Conservation (phyloP, 2,888 invertebrate genomes). For the Stegophylla sp. region DNA sequence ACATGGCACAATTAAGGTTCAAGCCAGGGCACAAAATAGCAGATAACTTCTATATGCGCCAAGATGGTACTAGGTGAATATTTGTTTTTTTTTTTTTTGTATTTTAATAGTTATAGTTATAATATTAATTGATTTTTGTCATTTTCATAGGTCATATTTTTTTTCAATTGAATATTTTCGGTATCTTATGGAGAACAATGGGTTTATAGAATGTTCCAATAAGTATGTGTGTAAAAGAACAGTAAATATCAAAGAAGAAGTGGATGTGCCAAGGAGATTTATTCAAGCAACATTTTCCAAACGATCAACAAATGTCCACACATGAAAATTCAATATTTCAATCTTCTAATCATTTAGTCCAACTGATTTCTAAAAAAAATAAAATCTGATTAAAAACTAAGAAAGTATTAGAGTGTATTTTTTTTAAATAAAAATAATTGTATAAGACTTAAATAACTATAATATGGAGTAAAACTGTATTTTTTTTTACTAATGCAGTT, state of each 20-base stretch:
- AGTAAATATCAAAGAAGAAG: slow-evolving; percentile 87
- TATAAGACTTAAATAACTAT: slow-evolving; percentile 40
- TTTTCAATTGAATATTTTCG: slow-evolving; percentile 77
- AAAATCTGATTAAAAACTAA: slow-evolving; percentile 12
- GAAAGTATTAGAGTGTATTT: slow-evolving; percentile 36
- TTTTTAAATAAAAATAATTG: slow-evolving; percentile 34
- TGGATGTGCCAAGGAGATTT: slow-evolving; percentile 91
- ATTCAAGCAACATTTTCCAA: slow-evolving; percentile 86
- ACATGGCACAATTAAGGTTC: slow-evolving; percentile 95
- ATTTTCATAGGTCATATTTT: slow-evolving; percentile 75
- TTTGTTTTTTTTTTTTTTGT: slow-evolving; percentile 18
- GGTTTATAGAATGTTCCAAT: slow-evolving; percentile 75
- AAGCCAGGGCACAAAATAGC: slow-evolving; percentile 89
- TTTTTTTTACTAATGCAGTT: slow-evolving; percentile 23
- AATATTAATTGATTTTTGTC: slow-evolving; percentile 26
- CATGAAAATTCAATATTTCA: slow-evolving; percentile 27
- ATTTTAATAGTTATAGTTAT: neutral
- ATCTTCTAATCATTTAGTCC: neutral
- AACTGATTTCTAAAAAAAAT: neutral
- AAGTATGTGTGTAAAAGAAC: slow-evolving; percentile 87
- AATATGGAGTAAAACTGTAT: slow-evolving; percentile 20
- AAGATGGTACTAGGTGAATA: slow-evolving; percentile 88
- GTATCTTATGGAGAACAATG: slow-evolving; percentile 72
- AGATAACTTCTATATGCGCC: slow-evolving; percentile 93
- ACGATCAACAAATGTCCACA: slow-evolving; percentile 57